Evolutionary conservation across 2,797 vertebrate genomes (phyloP).

Genomic region (Simalia tracyae): DNA sequence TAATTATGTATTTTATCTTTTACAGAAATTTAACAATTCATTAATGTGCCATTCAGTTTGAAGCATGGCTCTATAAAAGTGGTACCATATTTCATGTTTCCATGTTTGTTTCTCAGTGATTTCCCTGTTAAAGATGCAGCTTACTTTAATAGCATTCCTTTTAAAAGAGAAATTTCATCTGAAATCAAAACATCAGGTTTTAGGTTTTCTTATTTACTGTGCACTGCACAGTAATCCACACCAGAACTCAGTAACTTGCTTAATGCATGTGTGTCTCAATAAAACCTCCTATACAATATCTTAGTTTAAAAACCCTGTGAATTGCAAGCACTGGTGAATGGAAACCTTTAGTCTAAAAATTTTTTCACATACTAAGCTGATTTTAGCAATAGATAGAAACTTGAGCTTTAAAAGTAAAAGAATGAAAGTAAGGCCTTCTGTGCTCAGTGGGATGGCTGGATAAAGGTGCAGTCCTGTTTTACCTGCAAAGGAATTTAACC

Average conservation of each 20-base stretch:
- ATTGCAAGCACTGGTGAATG: not conserved
- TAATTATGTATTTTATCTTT: constrained; percentile 26
- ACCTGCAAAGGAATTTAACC: too few species aligned
- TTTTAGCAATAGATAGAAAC: not conserved
- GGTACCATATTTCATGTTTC: not conserved
- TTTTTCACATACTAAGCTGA: too few species aligned
- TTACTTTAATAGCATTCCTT: not conserved
- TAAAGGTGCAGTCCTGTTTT: not conserved
- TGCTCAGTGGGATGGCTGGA: not conserved
- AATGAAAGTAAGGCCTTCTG: not conserved
- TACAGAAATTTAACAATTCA: constrained; percentile 18
- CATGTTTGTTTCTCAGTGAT: not conserved
- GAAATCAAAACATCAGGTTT: not conserved
- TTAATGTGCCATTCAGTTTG: constrained; percentile 28
- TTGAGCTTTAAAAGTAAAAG: not conserved
- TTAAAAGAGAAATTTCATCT: not conserved
- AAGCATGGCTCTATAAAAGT: constrained; percentile 14
- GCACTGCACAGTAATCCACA: not conserved
- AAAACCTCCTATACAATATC: not conserved
- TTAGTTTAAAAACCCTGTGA: not conserved
- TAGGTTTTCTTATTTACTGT: not conserved
- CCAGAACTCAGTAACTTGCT: not conserved
- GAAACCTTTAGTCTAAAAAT: not conserved
- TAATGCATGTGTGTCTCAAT: not conserved
- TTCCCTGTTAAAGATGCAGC: not conserved